Conservation (phyloP, 2,888 invertebrate species). For the Orchestes rusci region DNA sequence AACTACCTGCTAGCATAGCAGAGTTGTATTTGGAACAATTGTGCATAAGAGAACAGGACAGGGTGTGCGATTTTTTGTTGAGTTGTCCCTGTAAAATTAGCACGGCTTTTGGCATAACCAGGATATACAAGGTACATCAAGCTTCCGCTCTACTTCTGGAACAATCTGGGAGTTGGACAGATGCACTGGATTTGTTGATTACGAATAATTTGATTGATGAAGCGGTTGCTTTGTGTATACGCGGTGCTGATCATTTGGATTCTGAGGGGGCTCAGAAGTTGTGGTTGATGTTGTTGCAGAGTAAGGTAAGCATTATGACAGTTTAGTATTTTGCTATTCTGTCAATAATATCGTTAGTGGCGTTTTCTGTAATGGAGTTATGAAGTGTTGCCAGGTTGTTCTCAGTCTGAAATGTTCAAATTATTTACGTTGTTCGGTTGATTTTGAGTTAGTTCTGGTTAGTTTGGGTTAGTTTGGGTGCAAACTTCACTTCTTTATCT, state of each 20-base stretch:
- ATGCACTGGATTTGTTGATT: constrained; percentile 60
- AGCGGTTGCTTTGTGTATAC: constrained; percentile 42
- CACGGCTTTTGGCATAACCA: constrained; percentile 57
- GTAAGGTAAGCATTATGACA: constrained; percentile 32
- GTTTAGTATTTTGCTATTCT: no score
- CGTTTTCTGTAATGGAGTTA: no score
- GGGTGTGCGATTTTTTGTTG: constrained; percentile 43
- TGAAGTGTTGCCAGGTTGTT: no score
- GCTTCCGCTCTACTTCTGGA: constrained; percentile 69
- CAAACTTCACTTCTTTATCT: no score
- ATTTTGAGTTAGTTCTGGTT: no score
- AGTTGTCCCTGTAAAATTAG: constrained; percentile 55
- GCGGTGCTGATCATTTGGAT: constrained; percentile 45
- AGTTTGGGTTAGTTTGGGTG: no score
- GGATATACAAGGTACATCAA: constrained; percentile 54
- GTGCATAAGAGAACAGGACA: constrained; percentile 50
- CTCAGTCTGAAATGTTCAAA: no score
- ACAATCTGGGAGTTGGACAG: constrained; percentile 63
- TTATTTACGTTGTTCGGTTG: no score
- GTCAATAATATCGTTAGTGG: no score
- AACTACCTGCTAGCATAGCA: constrained; percentile 46
- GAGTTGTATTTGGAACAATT: constrained; percentile 58
- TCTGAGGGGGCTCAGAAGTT: constrained; percentile 44
- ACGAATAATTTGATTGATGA: constrained; percentile 39
- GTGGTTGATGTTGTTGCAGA: constrained; percentile 48